Evolutionary conservation across 92 coral and sea anemone genomes (phyloP).

Genomic region (Pocillopora meandrina): DNA sequence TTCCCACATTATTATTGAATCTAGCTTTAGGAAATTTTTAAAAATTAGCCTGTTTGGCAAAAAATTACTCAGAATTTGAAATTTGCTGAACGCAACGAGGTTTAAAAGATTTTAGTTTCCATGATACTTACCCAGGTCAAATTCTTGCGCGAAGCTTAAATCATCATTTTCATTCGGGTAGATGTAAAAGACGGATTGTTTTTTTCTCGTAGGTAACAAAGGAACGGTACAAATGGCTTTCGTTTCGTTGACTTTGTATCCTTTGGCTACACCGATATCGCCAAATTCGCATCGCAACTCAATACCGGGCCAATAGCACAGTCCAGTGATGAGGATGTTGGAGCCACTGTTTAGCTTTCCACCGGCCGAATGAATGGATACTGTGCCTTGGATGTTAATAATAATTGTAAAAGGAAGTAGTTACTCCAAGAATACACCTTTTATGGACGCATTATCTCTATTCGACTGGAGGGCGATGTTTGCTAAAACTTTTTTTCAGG

Average conservation of each 20-base stretch:
- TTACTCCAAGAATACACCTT: not conserved
- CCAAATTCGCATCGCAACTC: constrained; percentile 52
- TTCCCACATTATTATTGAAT: too few species aligned
- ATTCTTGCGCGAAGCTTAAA: constrained; percentile 17
- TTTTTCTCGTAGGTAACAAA: constrained; percentile 10
- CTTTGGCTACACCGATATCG: constrained; percentile 19
- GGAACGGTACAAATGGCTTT: constrained; percentile 53
- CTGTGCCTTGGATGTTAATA: constrained; percentile 15
- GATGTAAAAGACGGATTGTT: constrained; percentile 24
- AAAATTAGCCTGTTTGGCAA: too few species aligned
- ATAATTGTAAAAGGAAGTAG: not conserved
- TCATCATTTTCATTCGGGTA: constrained; percentile 31
- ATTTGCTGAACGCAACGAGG: not conserved
- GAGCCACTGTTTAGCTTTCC: constrained; percentile 43
- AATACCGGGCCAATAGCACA: constrained; percentile 42
- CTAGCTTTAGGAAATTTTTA: too few species aligned
- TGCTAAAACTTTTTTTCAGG: too few species aligned
- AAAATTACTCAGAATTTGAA: too few species aligned
- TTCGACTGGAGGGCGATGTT: too few species aligned
- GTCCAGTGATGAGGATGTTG: constrained; percentile 36
- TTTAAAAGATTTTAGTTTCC: too few species aligned
- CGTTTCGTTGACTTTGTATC: constrained; percentile 11
- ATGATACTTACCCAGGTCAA: constrained; percentile 31
- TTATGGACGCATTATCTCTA: too few species aligned
- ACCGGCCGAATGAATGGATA: constrained; percentile 34